Percentiles rank a stretch among this genome's conserved stretches.
Evolutionary conservation across 2,888 invertebrate genomes (phyloP).

Genomic region (Ophonus ardosiacus): DNA sequence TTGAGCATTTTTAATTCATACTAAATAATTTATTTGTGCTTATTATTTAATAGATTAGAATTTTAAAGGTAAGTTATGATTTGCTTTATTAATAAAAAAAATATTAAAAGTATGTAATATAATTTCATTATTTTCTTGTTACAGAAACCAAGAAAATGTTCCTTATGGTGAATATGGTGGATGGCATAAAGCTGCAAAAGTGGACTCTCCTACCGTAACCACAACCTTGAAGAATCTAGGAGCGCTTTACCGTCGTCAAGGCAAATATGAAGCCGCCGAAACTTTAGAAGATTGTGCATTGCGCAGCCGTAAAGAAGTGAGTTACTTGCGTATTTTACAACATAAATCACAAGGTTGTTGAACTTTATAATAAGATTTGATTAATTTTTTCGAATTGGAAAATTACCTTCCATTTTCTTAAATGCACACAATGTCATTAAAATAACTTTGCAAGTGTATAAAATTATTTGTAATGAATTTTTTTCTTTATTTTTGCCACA

Average conservation of each 20-base stretch:
- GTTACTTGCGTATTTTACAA: background rate
- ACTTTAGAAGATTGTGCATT: conserved; percentile 98
- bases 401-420: too few relatives aligned
- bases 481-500: conserved; percentile 32
- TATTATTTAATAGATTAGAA: background rate
- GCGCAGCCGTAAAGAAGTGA: conserved; percentile 95
- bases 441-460: background rate
- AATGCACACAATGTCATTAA: too few relatives aligned
- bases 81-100: background rate
- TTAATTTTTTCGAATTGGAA: too few relatives aligned
- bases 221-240: conserved; percentile 99
- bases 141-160: conserved; percentile 89
- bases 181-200: conserved; percentile 99
- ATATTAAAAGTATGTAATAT: background rate
- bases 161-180: conserved; percentile 96
- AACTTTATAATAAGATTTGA: background rate
- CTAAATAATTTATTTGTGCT: conserved; percentile 3
- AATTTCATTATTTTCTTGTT: background rate
- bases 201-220: conserved; percentile 97
- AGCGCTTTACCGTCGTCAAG: conserved; percentile 97
- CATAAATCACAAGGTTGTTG: conserved; percentile 20
- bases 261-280: conserved; percentile 99
- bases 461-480: background rate
- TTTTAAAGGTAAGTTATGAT: background rate
- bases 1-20: too few relatives aligned